These are phyloP conservation scores for Panonychus citri DNA, from an alignment of 1,140 invertebrate genomes.

Conservation along the genomic window DNA sequence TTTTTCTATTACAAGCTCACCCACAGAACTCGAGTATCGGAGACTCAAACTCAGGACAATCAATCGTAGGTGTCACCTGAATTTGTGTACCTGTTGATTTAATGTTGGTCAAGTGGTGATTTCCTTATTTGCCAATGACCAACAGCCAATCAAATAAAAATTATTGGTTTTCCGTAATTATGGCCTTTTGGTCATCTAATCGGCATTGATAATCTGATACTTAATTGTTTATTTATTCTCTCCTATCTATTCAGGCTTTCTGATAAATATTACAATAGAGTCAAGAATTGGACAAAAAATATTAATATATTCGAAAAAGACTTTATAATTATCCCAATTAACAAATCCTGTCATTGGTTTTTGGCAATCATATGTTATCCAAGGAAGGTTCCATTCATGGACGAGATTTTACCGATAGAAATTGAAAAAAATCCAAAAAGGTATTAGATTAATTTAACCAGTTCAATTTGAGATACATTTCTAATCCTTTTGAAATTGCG, in stretches of 20 bases:
- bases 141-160: too few species aligned
- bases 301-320: conserved; percentile 92
- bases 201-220: too few species aligned
- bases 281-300: conserved; percentile 87
- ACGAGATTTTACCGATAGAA: neutral
- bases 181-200: too few species aligned
- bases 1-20: conserved; percentile 88
- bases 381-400: neutral
- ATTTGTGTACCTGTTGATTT: too few species aligned
- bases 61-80: neutral
- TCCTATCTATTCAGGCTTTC: conserved; percentile 24
- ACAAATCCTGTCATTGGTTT: conserved; percentile 92
- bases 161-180: too few species aligned
- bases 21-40: too few species aligned
- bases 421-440: neutral
- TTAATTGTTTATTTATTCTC: neutral
- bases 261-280: conserved; percentile 59
- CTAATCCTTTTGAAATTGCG: too few species aligned
- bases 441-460: neutral
- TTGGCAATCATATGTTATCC: conserved; percentile 88
- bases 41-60: conserved; percentile 27
- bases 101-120: too few species aligned
- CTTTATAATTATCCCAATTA: conserved; percentile 86
- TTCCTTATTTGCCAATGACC: too few species aligned
- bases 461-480: neutral